These are phyloP conservation scores for Apamea monoglypha DNA, from an alignment of 2,888 invertebrate genomes.

Conservation along the genomic window DNA sequence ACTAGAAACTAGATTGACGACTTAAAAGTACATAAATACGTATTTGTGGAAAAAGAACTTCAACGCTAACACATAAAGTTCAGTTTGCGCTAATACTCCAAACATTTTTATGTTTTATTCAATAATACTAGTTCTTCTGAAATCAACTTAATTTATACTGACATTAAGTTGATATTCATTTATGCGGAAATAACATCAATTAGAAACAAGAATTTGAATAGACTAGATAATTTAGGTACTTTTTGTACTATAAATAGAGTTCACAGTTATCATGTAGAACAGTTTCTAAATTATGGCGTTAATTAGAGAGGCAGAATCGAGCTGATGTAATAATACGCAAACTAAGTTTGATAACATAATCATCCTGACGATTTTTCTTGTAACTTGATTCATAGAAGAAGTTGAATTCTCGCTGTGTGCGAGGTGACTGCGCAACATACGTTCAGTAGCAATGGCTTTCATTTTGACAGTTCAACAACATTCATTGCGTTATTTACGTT, in stretches of 20 bases:
- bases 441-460: too few species aligned
- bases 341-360: not conserved
- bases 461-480: not conserved
- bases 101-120: not conserved
- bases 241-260: not conserved
- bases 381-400: not conserved
- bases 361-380: not conserved
- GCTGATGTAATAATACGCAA: not conserved
- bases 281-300: not conserved
- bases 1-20: not conserved
- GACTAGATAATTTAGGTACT: not conserved
- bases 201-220: not conserved
- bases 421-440: not conserved
- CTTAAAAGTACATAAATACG: not conserved
- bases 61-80: not conserved
- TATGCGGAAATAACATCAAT: not conserved
- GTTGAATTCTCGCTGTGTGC: not conserved
- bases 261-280: not conserved
- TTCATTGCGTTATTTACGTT: not conserved
- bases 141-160: not conserved
- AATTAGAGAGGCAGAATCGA: not conserved
- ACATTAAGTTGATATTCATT: not conserved
- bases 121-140: not conserved
- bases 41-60: not conserved
- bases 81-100: not conserved